These are phyloP conservation scores for Helarctos malayanus DNA, from an alignment of 2,797 vertebrate genomes.

Conservation along the genomic window DNA sequence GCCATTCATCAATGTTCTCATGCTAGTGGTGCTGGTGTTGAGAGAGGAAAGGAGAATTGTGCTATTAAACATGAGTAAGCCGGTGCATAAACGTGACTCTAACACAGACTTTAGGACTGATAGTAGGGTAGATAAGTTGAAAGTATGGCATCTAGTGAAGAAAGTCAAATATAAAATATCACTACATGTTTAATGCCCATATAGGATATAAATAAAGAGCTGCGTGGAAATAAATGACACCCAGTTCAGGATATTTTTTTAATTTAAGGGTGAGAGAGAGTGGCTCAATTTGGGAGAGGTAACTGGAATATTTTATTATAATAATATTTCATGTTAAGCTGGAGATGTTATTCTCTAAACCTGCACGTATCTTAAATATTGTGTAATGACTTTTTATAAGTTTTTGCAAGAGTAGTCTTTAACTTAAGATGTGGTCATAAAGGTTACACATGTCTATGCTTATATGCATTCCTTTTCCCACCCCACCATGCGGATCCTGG, in stretches of 20 bases:
- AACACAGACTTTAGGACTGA: not conserved
- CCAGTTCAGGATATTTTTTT: not conserved
- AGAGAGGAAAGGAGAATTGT: not conserved
- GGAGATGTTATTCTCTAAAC: constrained; percentile 16
- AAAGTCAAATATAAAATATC: not conserved
- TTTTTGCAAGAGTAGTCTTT: not conserved
- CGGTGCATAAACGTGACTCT: not conserved
- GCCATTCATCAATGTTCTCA: not conserved
- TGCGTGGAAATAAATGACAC: not conserved
- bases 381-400: not conserved
- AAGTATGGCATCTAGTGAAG: not conserved
- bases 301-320: not conserved
- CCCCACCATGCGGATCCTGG: not conserved
- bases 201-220: not conserved
- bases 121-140: not conserved
- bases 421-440: not conserved
- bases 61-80: not conserved
- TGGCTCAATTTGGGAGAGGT: not conserved
- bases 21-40: not conserved
- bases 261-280: not conserved
- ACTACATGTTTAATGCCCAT: not conserved
- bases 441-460: not conserved
- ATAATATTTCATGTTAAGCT: constrained; percentile 27
- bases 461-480: not conserved
- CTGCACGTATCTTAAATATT: not conserved